Evolutionary conservation across 2,888 invertebrate genomes (phyloP).

Genomic region (Pelosia muscerda): DNA sequence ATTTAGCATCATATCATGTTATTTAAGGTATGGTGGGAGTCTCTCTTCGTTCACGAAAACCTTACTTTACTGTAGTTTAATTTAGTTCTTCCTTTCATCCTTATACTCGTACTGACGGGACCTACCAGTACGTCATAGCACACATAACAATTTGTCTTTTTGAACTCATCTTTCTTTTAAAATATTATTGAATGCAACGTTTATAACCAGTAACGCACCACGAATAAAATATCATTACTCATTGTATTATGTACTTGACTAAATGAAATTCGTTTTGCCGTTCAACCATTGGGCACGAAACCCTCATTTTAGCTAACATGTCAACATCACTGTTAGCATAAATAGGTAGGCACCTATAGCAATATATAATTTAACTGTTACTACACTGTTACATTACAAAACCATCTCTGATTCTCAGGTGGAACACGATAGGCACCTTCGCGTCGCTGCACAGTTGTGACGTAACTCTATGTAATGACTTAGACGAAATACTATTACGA

Average conservation of each 20-base stretch:
- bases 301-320: constrained; percentile 5
- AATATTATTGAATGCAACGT: too few relatives aligned
- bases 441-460: constrained; percentile 18
- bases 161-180: too few relatives aligned
- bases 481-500: constrained; percentile 26
- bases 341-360: background rate
- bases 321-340: background rate
- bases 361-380: constrained; percentile 31
- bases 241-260: too few relatives aligned
- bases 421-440: constrained; percentile 28
- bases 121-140: too few relatives aligned
- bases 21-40: too few relatives aligned
- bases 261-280: background rate
- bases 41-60: too few relatives aligned
- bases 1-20: too few relatives aligned
- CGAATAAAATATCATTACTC: background rate
- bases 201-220: too few relatives aligned
- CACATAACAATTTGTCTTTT: too few relatives aligned
- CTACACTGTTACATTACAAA: constrained; percentile 36
- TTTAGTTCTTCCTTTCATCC: too few relatives aligned
- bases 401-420: constrained; percentile 21
- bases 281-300: background rate
- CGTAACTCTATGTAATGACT: constrained; percentile 20
- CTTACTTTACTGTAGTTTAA: too few relatives aligned
- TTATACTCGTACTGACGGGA: too few relatives aligned